Conservation (phyloP, 2,888 invertebrate species). For the Elysia crispata region DNA sequence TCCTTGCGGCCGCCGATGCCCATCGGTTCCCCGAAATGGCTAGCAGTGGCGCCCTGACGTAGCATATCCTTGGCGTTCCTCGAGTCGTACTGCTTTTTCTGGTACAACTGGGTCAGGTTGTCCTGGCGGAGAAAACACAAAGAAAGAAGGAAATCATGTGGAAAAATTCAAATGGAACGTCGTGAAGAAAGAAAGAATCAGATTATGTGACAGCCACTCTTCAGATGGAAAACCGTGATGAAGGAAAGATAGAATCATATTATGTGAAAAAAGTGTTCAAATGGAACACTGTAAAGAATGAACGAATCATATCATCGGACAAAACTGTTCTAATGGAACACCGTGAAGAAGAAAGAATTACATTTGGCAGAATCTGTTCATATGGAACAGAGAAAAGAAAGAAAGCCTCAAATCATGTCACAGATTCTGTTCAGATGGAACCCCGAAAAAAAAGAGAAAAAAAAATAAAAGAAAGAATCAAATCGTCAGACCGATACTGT, state of each 20-base stretch:
- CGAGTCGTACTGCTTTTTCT: constrained; percentile 41
- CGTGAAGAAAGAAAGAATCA: not conserved
- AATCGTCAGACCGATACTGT: too few relatives aligned
- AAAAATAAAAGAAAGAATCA: too few relatives aligned
- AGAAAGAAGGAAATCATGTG: not conserved
- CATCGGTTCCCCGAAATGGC: not conserved
- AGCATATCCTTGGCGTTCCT: constrained; percentile 28
- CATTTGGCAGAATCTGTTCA: too few relatives aligned
- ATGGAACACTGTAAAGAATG: too few relatives aligned
- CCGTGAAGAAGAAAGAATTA: too few relatives aligned
- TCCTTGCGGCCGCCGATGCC: constrained; percentile 16
- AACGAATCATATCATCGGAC: too few relatives aligned
- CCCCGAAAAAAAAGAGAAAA: too few relatives aligned
- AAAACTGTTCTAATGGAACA: too few relatives aligned
- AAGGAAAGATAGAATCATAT: not conserved
- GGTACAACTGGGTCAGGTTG: constrained; percentile 37
- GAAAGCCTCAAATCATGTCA: too few relatives aligned
- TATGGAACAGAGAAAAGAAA: too few relatives aligned
- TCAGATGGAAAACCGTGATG: not conserved
- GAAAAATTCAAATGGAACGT: not conserved
- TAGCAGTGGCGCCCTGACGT: constrained; percentile 14
- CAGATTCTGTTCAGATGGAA: too few relatives aligned
- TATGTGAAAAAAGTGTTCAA: too few relatives aligned
- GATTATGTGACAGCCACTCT: not conserved
- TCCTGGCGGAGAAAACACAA: constrained; percentile 10